Evolutionary conservation across 2,888 invertebrate genomes (phyloP).

Genomic region (Odontocolon sp.): DNA sequence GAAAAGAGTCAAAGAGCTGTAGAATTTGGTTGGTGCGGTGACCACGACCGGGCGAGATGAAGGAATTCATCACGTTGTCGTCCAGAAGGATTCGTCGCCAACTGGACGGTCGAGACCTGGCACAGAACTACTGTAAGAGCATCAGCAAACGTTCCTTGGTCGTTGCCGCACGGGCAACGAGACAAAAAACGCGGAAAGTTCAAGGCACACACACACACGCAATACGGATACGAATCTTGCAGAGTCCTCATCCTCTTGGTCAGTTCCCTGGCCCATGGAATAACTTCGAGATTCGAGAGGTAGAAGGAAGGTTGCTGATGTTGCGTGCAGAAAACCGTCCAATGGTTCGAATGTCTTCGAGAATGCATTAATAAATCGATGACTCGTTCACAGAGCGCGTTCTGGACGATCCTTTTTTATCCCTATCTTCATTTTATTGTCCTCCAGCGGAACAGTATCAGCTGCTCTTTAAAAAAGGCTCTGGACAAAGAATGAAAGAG

Average conservation of each 20-base stretch:
- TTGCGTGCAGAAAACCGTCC: background rate
- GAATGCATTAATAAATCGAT: slow-evolving; percentile 4
- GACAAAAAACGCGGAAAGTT: slow-evolving; percentile 54
- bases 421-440: slow-evolving; percentile 19
- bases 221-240: slow-evolving; percentile 18
- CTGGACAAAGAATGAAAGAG: background rate
- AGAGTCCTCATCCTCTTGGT: slow-evolving; percentile 21
- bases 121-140: slow-evolving; percentile 16
- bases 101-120: slow-evolving; percentile 4
- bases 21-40: slow-evolving; percentile 43
- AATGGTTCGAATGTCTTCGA: background rate
- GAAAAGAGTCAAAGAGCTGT: slow-evolving; percentile 2
- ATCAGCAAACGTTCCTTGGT: slow-evolving; percentile 28
- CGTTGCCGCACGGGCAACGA: slow-evolving; percentile 34
- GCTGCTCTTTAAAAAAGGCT: background rate
- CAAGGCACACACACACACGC: slow-evolving; percentile 23
- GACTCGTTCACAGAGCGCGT: background rate
- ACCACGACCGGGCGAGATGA: slow-evolving; percentile 62
- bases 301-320: background rate
- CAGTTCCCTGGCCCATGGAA: slow-evolving; percentile 8
- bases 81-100: slow-evolving; percentile 9
- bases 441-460: slow-evolving; percentile 21
- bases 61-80: slow-evolving; percentile 68
- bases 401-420: slow-evolving; percentile 8
- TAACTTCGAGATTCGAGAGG: slow-evolving; percentile 14